Conservation (phyloP, 2,113 vertebrate genomes). For the Gorsachius goisagi region DNA sequence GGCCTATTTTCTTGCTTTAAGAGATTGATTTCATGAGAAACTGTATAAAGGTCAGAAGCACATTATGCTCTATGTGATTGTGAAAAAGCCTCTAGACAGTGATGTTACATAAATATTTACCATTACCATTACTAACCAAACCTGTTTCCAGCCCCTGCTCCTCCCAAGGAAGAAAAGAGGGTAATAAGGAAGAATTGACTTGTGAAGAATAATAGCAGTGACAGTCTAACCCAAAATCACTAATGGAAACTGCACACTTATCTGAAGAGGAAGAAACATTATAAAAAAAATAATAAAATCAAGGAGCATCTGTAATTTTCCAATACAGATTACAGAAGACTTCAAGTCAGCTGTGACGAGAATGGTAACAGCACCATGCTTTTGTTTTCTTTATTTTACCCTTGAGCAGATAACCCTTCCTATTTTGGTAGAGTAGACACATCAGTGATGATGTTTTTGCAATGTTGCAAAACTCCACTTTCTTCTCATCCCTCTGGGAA, state of each 20-base stretch:
- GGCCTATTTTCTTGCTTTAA: not conserved
- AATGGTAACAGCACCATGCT: not conserved
- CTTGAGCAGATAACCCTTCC: constrained; percentile 60
- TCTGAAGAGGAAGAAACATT: not conserved
- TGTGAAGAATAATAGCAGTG: not conserved
- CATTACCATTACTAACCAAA: not conserved
- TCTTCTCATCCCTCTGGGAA: not conserved
- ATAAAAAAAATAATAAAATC: not conserved
- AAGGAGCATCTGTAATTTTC: constrained; percentile 50
- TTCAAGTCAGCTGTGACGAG: constrained; percentile 1
- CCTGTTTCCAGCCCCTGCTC: not conserved
- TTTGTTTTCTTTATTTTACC: constrained; percentile 59
- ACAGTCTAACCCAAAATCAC: not conserved
- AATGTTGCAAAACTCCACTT: constrained; percentile 28
- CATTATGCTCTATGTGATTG: not conserved
- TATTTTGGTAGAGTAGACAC: not conserved
- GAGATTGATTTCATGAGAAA: constrained; percentile 39
- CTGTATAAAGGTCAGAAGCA: constrained; percentile 34
- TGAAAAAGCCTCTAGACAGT: constrained; percentile 32
- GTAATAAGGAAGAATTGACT: not conserved
- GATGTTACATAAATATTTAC: constrained; percentile 28
- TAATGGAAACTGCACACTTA: not conserved
- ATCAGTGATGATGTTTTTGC: not conserved
- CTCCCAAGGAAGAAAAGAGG: not conserved
- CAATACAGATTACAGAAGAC: not conserved